Evolutionary conservation across 2,888 invertebrate genomes (phyloP), one percentile per base, ranked within the genome.

Genomic region (Tetranychus truncatus): DNA sequence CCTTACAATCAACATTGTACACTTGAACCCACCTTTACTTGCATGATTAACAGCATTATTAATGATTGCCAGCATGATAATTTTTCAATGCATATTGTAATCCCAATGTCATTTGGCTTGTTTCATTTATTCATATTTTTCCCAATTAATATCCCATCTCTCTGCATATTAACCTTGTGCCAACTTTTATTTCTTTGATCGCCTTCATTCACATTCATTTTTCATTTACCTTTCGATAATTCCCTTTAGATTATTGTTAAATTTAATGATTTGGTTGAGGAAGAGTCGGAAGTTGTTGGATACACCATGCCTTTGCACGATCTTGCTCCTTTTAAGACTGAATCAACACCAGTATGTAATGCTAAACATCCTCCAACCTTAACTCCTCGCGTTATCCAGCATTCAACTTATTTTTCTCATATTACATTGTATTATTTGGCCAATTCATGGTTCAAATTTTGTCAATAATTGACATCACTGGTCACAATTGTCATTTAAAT

Each of bases 261-360:
- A n/a, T 11, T 72, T n/a, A 20, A 45, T 72, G 72, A 69, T 71
- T 24, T 69, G 45, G 69, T 15, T 46, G 20, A 24, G 20, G 74
- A 74, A 44, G 71, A 66, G 44, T 20, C 46, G 44, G 45, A 21
- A 20, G 20, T 46, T 45, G 65, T 45, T 69, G 69, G 46, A 44
- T 20, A 74, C 18, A 46, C 69, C n/a, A 15, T 74, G 74, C 74
- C 67, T 69, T 74, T 74, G 66, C 45, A 44, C 46, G 69, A 74
- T 20, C 21, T 67, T 46, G 45, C 69, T 21, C 74, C 45, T 45
- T 24, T 67, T 67, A 55, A 45, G 20, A 46, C 11, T 69, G 75
- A 75, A 34, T 69, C 73, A 20, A 73, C 73, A 74, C 75, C 75
- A 66, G 75, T 75, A 75, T 66, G 75, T 75, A 75, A 72, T 45